These are phyloP conservation scores for Acanthurus leucopareius DNA, from an alignment of 2,797 vertebrate genomes.

Conservation along the genomic window DNA sequence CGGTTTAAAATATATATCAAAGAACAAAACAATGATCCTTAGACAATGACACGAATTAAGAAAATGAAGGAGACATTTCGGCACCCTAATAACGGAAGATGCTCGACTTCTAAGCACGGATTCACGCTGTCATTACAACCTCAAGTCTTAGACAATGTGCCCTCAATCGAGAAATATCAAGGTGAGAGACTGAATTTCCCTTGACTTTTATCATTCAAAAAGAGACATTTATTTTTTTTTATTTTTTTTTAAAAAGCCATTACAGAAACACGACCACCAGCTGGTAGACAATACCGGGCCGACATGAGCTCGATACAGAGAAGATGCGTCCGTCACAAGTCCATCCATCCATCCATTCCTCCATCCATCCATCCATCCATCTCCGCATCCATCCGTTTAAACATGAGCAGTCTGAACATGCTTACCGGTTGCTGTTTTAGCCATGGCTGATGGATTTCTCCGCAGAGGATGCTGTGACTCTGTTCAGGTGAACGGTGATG, in stretches of 20 bases:
- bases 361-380: neutral
- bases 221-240: no score
- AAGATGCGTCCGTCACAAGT: slow-evolving; percentile 22
- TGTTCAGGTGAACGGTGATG: slow-evolving; percentile 78
- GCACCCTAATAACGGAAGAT: slow-evolving; percentile 32
- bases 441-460: slow-evolving; percentile 82
- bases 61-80: slow-evolving; percentile 42
- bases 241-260: neutral
- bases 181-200: neutral
- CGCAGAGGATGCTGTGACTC: slow-evolving; percentile 74
- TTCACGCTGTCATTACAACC: slow-evolving; percentile 13
- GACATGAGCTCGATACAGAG: slow-evolving; percentile 16
- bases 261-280: slow-evolving; percentile 10
- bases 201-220: neutral
- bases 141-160: slow-evolving; percentile 26
- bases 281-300: slow-evolving; percentile 42
- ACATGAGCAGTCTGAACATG: neutral
- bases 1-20: no score
- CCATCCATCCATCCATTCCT: neutral
- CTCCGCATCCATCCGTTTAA: neutral
- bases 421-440: slow-evolving; percentile 87
- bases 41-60: neutral
- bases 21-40: neutral
- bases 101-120: neutral
- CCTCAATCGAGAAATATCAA: neutral